Evolutionary conservation across 2,888 invertebrate species (phyloP), one percentile per base, ranked within the genome.

Genomic region (Nomada goodeniana): DNA sequence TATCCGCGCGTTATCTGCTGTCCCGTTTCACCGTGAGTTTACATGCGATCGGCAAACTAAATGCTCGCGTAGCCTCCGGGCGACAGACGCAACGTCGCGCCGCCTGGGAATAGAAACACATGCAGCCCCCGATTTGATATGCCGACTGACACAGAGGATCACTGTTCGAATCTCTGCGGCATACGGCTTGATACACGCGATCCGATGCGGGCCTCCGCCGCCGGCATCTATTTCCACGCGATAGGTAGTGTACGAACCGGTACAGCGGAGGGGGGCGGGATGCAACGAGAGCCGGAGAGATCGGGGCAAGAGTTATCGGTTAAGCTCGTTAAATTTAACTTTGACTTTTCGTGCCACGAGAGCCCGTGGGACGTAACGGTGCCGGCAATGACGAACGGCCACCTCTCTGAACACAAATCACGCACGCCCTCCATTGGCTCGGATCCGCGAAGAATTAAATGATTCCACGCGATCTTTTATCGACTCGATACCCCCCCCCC

Each of bases 101-200:
- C 47, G 13, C 47, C 57, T 77, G 82, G 83, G 82, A 85, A 82
- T 83, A 69, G 82, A 72, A 82, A 77, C 70, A 82, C 78, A 78
- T 72, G 80, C 76, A 77, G 72, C 73, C 76, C 84, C 67, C 88
- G 85, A 89, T 90, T 90, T 89, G 89, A 90, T 90, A 86, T 86
- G 87, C 83, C 86, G 79, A 82, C 87, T 85, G 90, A 87, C 87
- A 86, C 85, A 85, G 76, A 85, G 88, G 86, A 88, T 91, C 88
- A 86, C 88, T 83, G 86, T 88, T 87, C 86, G 85, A 90, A 89
- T 88, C 89, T 90, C 89, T 59, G 82, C 84, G 88, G 89, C 82
- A 84, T 85, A 82, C 83, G 72, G 82, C 76, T 73, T 80, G 87
- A 87, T 88, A 84, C 88, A 84, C 82, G 84, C 84, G 84, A 84